Base-by-base conservation (phyloP, 2,113 vertebrate species). In the Harpagus bidentatus region DNA sequence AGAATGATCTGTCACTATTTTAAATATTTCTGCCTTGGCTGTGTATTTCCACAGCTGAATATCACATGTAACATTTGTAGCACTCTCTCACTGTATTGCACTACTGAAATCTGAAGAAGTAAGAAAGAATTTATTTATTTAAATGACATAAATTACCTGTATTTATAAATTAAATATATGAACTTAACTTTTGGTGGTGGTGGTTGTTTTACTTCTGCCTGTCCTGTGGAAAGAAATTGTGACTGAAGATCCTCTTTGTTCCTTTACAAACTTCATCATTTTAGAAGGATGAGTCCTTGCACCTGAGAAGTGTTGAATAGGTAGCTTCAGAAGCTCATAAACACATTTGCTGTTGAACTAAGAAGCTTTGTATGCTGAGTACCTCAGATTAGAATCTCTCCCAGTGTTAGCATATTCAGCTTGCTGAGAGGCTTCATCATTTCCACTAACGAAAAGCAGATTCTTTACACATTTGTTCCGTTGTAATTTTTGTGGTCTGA, bases 401-500 rank as follows among this genome's bases (percentile, higher is more conserved):
- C 11, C 34, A 36, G 12, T 42, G 36, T 91, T 96, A 82, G 77
- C 48, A 45, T 32, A 81, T 91, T 97, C 85, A 81, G 7, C 48
- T 93, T 96, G 78, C 42, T 3, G 2, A 91, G 59, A 82, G 73
- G 34, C 16, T 95, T 97, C 82, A 91, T 95, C 62, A 92, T 96
- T 97, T 91, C 71, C 84, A 17, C 83, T 95, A 96, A 94, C 50
- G 58, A 96, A 96, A 96, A 67, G 53, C 38, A 72, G 61, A 79
- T 89, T 79, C 74, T 82, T 92, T 62, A 87, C 65, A 91, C 36
- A 61, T 95, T 93, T 95, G 28, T 97, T 95, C 73, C 28, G 50
- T 94, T 91, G 92, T 88, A 93, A 92, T 94, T 96, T 97, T 96
- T 96, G 66, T 86, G 90, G 47, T 94, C 73, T 94, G 59, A 95